Base-by-base conservation (phyloP, 2,797 vertebrate genomes). In the Cryptoprocta ferox region DNA sequence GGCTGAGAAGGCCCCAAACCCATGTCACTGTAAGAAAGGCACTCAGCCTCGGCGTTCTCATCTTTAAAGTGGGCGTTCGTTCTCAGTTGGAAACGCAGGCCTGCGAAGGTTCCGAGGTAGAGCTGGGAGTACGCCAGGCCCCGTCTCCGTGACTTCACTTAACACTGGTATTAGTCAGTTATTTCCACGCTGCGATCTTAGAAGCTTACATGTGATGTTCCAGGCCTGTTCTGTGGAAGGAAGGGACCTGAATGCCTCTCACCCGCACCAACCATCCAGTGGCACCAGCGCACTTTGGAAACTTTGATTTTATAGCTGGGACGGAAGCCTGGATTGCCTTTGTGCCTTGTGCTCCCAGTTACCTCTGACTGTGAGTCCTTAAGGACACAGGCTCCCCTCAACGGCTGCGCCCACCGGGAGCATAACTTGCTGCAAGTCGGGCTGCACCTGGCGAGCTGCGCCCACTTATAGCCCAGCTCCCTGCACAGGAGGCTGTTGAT, bases 401-500 rank as follows among this genome's bases (percentile, higher is more conserved):
- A n/a, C 18, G 73, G 18, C 6, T 56, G 91, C 79, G 15, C 56
- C 24, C 65, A 68, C n/a, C n/a, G n/a, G n/a, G n/a, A n/a, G n/a
- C n/a, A n/a, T n/a, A n/a, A n/a, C 73, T 70, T 35, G 95, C 35
- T 94, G 26, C 89, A 83, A 98, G 96, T 11, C 19, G 1, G 68
- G 94, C 95, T 84, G 95, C 21, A 39, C 86, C 42, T 42, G 95
- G 91, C 92, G 88, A 85, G 97, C 85, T 53, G 84, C 96, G 83
- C 96, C 81, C 97, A 95, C 96, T 95, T 59, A 73, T 75, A 95
- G 79, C 89, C 95, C 97, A 97, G 86, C 82, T 85, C 92, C 91
- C 88, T 93, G 39, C 37, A 9, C 91, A 97, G 93, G 61, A 92
- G 97, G 94, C 76, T 94, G 91, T 96, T 98, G 96, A 98, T 98